Evolutionary conservation across 2,113 vertebrate species (phyloP), one percentile per base, ranked within the genome.

Genomic region (Malurus cyaneus): DNA sequence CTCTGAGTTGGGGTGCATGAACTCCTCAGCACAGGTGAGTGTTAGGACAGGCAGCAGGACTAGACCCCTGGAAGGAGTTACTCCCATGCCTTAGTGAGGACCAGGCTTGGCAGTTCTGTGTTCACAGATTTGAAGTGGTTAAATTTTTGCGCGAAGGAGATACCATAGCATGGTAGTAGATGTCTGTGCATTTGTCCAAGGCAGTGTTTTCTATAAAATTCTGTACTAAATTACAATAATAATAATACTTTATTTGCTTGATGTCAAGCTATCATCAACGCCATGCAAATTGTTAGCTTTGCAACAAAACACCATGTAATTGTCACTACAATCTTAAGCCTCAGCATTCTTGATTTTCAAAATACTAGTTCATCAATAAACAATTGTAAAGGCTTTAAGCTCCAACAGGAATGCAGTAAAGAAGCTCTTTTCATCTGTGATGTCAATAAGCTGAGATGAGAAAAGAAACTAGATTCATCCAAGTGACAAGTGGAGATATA

Each of bases 281-380:
- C 91, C 78, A 62, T 92, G 80, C 73, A 96, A 96, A 96, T 94
- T 87, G 92, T 80, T 92, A 94, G 88, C 86, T 95, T 95, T 71
- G 80, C 88, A 57, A 70, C 73, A 80, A 79, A 93, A 81, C 88
- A 85, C 73, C 59, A 36, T 91, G 86, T 89, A 94, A 95, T 95
- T 96, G 94, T 95, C 92, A 85, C 91, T 92, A 70, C 91, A 87
- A 36, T 91, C 91, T 94, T 87, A 82, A 95, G 80, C 80, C 88
- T 95, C 54, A 73, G 84, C 91, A 94, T 49, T 59, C 77, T 94
- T 94, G 92, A 94, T 94, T 94, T 96, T 92, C 83, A 84, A 90
- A 90, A 93, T 91, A 81, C 82, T 72, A 56, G 88, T 93, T 97
- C 95, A 94, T 95, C 94, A 96, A 93, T 96, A 96, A 96, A 95